Percentiles rank a stretch among this genome's conserved stretches.
Evolutionary conservation across 2,113 vertebrate genomes (phyloP).

Genomic region (Anguilla japonica): DNA sequence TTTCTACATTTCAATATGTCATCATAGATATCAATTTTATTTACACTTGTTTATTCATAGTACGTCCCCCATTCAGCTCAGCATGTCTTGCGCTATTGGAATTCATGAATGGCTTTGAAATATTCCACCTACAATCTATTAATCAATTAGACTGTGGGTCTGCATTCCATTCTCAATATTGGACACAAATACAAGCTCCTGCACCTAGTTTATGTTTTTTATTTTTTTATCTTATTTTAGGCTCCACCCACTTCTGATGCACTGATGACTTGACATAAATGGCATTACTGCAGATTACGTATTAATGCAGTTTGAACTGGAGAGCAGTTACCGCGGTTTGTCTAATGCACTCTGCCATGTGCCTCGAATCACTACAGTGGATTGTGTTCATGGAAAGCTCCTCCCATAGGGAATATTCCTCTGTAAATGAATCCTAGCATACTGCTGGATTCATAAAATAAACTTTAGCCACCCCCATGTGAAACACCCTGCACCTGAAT

Average conservation of each 20-base stretch:
- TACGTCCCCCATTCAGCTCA: too few species aligned
- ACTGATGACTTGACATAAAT: not conserved
- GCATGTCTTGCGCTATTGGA: too few species aligned
- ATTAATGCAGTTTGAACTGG: not conserved
- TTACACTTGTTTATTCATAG: not conserved
- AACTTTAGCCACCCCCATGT: not conserved
- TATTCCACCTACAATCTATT: too few species aligned
- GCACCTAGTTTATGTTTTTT: not conserved
- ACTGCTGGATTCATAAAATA: constrained; percentile 1
- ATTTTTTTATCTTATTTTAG: not conserved
- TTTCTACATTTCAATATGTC: not conserved
- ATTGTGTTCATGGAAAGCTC: not conserved
- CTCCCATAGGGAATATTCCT: constrained; percentile 6
- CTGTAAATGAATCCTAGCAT: not conserved
- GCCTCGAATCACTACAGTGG: not conserved
- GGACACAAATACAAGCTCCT: too few species aligned
- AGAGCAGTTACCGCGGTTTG: not conserved
- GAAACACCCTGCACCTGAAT: not conserved
- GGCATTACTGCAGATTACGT: not conserved
- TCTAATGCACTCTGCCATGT: not conserved
- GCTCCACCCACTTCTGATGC: not conserved
- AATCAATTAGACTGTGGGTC: too few species aligned
- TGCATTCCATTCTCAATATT: too few species aligned
- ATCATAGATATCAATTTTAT: not conserved
- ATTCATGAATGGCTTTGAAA: too few species aligned